These are phyloP conservation scores for Chiloscyllium plagiosum DNA, from an alignment of 2,113 vertebrate species.

Conservation along the genomic window DNA sequence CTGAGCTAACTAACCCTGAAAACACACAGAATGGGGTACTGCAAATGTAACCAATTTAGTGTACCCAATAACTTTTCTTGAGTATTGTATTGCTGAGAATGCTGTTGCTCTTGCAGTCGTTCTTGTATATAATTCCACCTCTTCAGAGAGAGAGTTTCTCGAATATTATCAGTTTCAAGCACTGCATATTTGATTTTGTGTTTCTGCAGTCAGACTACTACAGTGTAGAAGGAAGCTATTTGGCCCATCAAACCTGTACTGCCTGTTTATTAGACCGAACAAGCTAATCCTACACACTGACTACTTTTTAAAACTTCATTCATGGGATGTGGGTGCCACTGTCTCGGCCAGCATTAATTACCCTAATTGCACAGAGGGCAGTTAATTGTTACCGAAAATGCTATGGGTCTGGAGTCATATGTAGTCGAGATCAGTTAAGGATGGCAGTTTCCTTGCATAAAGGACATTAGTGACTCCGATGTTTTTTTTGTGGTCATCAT, in stretches of 20 bases:
- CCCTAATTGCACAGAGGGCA: too few relatives aligned
- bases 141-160: not conserved
- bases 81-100: not conserved
- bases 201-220: not conserved
- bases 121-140: not conserved
- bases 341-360: too few relatives aligned
- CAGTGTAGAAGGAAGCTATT: not conserved
- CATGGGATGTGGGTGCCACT: too few relatives aligned
- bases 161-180: not conserved
- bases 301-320: too few relatives aligned
- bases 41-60: not conserved
- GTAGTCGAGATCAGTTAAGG: too few relatives aligned
- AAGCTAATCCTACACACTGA: not conserved
- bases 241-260: not conserved
- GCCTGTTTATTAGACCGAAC: not conserved
- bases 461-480: too few relatives aligned
- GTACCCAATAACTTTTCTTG: not conserved
- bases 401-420: too few relatives aligned
- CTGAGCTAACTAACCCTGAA: too few relatives aligned
- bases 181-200: not conserved
- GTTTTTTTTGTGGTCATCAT: too few relatives aligned
- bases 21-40: too few relatives aligned
- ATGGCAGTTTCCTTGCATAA: too few relatives aligned
- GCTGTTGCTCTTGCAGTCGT: not conserved
- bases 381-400: too few relatives aligned